Evolutionary conservation across 2,797 vertebrate species (phyloP), one percentile per base, ranked within the genome.

Genomic region (Cacajao melanocephalus): DNA sequence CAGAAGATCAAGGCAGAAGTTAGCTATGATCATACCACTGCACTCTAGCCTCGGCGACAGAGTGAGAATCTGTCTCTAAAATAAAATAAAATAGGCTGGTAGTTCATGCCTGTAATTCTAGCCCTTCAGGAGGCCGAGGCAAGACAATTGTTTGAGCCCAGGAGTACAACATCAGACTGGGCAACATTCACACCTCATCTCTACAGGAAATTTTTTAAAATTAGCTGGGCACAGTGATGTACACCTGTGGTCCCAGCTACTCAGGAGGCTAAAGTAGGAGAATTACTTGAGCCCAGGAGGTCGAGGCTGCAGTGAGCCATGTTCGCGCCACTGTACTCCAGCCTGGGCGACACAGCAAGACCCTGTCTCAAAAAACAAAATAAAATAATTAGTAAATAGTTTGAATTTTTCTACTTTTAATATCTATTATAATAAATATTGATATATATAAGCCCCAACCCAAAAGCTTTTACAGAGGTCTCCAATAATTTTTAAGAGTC

Each of bases 371-470:
- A 67, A 67, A n/a, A n/a, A 67, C 15, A 33, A n/a, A 67, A 67
- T 19, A 67, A 67, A 67, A 67, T 19, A 67, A 67, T 67, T 39
- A 92, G 94, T 41, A 80, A 89, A 72, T 80, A 73, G 6, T 85
- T 83, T 55, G 20, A 64, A 58, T 78, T 84, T 89, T 96, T 80
- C 30, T 55, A 61, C 24, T 55, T 90, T 97, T 78, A 88, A 73
- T 94, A 90, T 96, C 46, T 94, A 85, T 33, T 91, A 84, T 58
- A 78, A 88, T 73, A 96, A 88, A 93, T 94, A 81, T 52, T 89
- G 48, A 95, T 13, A 83, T 52, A 79, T 30, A 93, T n/a, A 96
- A 76, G 22, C 57, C 20, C 22, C 50, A 85, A 88, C 57, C 80
- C 80, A 61, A 92, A 96, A 81, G 30, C 7, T 78, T 26, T 82